Evolutionary conservation across 1,140 invertebrate genomes (phyloP), one percentile per base, ranked within the genome.

Genomic region (Proctacanthus coquilletti): DNA sequence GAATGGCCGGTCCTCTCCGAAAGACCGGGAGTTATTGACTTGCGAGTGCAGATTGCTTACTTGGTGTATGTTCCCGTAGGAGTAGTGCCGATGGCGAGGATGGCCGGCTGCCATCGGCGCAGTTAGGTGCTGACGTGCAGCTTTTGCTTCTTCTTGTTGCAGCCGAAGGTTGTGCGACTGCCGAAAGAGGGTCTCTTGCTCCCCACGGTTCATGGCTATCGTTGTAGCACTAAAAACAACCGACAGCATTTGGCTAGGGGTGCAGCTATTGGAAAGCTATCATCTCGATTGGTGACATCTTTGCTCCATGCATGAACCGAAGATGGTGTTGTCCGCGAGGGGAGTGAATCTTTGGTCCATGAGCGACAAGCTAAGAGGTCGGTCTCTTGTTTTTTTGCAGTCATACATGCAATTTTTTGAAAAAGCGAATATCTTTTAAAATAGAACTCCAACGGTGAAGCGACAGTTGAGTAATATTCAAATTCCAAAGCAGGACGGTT

Each of bases 131-230:
- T 32, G 30, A 5, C 30, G 30, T 10, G 29, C n/a, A 32, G 32
- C 31, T 38, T 41, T 40, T 19, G 32, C 21, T 21, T 40, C 42
- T 39, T 38, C 39, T 39, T 43, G 44, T 34, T 39, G 35, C 36
- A 34, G 47, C 30, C 37, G 48, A 47, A 72, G 54, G 47, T 70
- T 70, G 18, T 70, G 62, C 37, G 70, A 72, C 49, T 70, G 70
- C 35, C 71, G 56, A 45, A 69, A 74, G 29, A 74, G 51, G 36
- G 63, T 66, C 43, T 73, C 71, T 52, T 74, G 71, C 50, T 73
- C 71, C 31, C 65, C 70, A 17, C 71, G 66, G 55, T 73, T 74
- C 72, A 73, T 74, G 38, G 60, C 65, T 53, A 56, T 50, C 25
- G 36, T 41, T 39, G 31, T 50, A 46, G 23, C 42, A 42, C 42